A percentile compares a stretch with the other conserved stretches of the same genome.
Conservation (phyloP, 2,113 vertebrate genomes). For the Lophius piscatorius region DNA sequence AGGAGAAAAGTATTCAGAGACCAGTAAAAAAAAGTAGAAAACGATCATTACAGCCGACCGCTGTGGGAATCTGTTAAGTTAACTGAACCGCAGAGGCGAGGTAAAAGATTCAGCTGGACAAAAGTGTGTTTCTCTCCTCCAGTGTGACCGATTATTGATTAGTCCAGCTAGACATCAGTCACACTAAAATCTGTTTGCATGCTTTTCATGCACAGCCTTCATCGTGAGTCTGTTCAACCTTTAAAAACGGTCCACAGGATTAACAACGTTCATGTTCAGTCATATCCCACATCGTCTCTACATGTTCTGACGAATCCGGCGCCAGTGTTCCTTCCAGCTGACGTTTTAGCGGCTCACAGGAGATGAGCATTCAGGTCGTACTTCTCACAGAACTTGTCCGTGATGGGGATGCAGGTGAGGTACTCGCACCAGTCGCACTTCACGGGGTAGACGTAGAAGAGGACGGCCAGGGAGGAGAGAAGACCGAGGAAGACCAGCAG, state of each 20-base stretch:
- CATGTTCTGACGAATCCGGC: background rate
- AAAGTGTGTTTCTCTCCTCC: background rate
- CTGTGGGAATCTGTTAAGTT: background rate
- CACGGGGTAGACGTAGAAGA: constrained; percentile 94
- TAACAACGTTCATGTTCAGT: background rate
- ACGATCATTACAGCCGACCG: background rate
- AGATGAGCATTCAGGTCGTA: constrained; percentile 96
- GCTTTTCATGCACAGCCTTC: constrained; percentile 19
- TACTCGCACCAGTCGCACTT: constrained; percentile 97
- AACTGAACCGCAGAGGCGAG: too few species aligned
- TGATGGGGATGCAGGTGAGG: constrained; percentile 98
- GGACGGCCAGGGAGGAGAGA: constrained; percentile 88
- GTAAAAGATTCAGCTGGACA: background rate
- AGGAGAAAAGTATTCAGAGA: constrained; percentile 32
- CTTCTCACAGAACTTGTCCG: constrained; percentile 96
- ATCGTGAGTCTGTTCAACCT: background rate
- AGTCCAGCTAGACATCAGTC: constrained; percentile 47
- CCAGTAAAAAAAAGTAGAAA: constrained; percentile 49
- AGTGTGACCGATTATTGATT: constrained; percentile 26
- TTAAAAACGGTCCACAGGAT: background rate
- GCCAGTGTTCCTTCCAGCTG: background rate
- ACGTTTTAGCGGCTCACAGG: constrained; percentile 78
- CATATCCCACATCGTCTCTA: background rate
- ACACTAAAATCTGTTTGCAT: constrained; percentile 12
- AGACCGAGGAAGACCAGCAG: constrained; percentile 90